Evolutionary conservation across 2,113 vertebrate species (phyloP), one percentile per base, ranked within the genome.

Genomic region (Lepus europaeus): DNA sequence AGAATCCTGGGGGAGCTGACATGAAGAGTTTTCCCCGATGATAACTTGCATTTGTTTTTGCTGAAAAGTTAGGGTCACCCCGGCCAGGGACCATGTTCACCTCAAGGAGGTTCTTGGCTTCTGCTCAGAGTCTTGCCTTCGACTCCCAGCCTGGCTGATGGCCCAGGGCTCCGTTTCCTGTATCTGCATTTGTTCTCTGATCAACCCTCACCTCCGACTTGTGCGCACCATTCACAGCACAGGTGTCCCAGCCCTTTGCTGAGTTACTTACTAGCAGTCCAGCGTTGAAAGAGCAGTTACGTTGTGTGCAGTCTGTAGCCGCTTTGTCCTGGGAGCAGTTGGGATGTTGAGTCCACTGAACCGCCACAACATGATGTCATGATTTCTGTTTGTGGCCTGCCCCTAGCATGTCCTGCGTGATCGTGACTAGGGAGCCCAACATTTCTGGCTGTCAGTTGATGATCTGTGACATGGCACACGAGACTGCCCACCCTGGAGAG

Each of bases 41-140:
- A 86, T 17, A 86, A 78, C 83, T 82, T 82, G 13, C n/a, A 56
- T 92, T 92, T 76, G 39, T 51, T 96, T 85, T 56, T 87, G 36
- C 51, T 64, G 56, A 5, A 7, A 63, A 79, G 27, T 14, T 63
- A 53, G n/a, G 5, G 19, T 25, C 9, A 25, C 3, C 49, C 64
- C 20, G 22, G 13, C 36, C 49, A 68, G 11, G 8, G 33, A 33
- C 25, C 1, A 16, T 8, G 11, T 70, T 70, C 61, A 29, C 10
- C 70, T 51, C 23, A 36, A 12, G 6, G 6, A 13, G 17, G 3
- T 77, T 10, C 23, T 72, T 88, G 27, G 25, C 22, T 89, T 89
- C 85, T 16, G 22, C 6, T 59, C 63, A 51, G n/a, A 9, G 2
- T 53, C 87, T 86, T 82, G 53, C 20, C 9, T n/a, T 91, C 33